Evolutionary conservation across 2,797 vertebrate species (phyloP), one percentile per base, ranked within the genome.

Genomic region (Erpetoichthys calabaricus): DNA sequence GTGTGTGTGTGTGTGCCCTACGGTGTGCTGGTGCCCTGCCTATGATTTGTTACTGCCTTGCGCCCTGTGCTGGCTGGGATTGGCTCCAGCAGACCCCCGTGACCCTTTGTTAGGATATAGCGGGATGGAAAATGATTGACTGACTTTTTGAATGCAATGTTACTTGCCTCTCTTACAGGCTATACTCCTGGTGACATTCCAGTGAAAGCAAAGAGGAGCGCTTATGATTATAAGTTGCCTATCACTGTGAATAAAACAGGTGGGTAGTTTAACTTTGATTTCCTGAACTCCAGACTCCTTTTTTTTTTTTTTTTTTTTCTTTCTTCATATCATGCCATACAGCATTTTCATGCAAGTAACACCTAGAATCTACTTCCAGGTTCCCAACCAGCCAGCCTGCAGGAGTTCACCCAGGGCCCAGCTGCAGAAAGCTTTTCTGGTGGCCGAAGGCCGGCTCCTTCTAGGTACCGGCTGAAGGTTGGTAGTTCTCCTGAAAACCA

Each of bases 151-250:
- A 25, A 25, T 25, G 25, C 25, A 25, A 25, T 25, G 25, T 2
- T 25, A 25, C 25, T 25, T 25, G 25, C 25, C 25, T 25, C 25
- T 25, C 51, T 9, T 69, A 10, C 5, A 97, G 94, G 92, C 2
- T 91, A 89, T 5, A 70, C 79, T 6, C 58, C 80, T 0, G 85
- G 78, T 0, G 89, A 96, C 55, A 84, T 98, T 79, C 91, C 90
- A 0, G 91, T 99, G 55, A 98, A 97, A 71, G 86, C 94, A 4
- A 99, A 98, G 68, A 87, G 94, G 70, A 99, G 94, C 65, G 77
- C 94, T 0, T 89, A 92, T 44, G 90, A 89, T 75, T 98, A 97
- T 76, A 94, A 74, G 59, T 82, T 95, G 59, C 87, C 95, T 51
- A 92, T 88, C 73, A 90, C 89, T 0, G 41, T 97, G 58, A 98